Evolutionary conservation across 2,888 invertebrate species (phyloP).

Genomic region (Meganola albula): DNA sequence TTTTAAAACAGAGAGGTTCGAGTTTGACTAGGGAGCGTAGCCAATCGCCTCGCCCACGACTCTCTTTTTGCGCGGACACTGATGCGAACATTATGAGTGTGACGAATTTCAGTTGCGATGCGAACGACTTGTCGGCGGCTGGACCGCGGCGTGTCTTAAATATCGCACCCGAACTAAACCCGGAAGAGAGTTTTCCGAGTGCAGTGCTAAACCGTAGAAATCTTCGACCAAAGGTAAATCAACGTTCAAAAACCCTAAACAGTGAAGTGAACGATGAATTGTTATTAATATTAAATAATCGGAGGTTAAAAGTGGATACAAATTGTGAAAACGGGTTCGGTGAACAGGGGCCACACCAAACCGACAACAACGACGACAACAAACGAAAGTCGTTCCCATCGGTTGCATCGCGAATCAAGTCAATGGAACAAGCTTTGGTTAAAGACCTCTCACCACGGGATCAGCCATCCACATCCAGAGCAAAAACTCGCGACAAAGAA

Average conservation of each 20-base stretch:
- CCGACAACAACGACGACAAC: slow-evolving; percentile 34
- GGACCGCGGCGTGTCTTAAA: slow-evolving; percentile 66
- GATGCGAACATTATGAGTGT: slow-evolving; percentile 61
- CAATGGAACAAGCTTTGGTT: slow-evolving; percentile 79
- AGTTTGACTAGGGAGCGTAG: slow-evolving; percentile 78
- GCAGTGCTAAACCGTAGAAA: slow-evolving; percentile 68
- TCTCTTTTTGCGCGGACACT: slow-evolving; percentile 80
- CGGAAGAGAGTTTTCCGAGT: slow-evolving; percentile 63
- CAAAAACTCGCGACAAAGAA: slow-evolving; percentile 76
- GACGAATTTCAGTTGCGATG: slow-evolving; percentile 66
- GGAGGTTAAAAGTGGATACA: slow-evolving; percentile 67
- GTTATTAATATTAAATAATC: slow-evolving; percentile 63
- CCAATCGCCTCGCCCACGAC: slow-evolving; percentile 80
- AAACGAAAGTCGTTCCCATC: slow-evolving; percentile 72
- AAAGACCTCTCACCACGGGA: slow-evolving; percentile 50
- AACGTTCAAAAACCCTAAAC: slow-evolving; percentile 67
- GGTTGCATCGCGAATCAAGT: slow-evolving; percentile 82
- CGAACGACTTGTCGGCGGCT: slow-evolving; percentile 68
- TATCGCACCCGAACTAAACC: slow-evolving; percentile 49
- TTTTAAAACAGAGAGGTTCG: slow-evolving; percentile 80
- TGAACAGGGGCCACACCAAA: slow-evolving; percentile 43
- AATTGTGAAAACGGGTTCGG: slow-evolving; percentile 56
- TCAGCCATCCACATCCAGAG: slow-evolving; percentile 54
- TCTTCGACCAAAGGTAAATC: slow-evolving; percentile 60
- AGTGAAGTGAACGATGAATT: slow-evolving; percentile 72